Percentiles rank a stretch among this genome's conserved stretches.
These are phyloP conservation scores for Cinara cedri DNA, from an alignment of 2,888 invertebrate genomes.

Conservation along the genomic window DNA sequence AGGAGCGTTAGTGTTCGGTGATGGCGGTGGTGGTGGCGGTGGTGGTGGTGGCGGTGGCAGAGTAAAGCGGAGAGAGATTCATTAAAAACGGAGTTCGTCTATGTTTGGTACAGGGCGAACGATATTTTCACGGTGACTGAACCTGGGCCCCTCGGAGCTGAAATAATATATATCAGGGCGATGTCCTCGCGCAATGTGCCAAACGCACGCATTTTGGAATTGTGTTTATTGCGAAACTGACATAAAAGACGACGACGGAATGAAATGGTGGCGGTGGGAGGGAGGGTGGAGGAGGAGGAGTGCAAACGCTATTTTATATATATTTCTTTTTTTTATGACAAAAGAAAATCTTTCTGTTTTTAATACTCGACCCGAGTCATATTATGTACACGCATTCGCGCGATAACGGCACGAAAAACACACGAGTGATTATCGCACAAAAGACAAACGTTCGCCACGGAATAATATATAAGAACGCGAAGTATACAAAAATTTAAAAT, in stretches of 20 bases:
- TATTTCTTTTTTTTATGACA: conserved; percentile 29
- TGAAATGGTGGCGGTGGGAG: background rate
- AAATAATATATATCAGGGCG: conserved; percentile 56
- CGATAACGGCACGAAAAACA: background rate
- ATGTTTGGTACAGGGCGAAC: conserved; percentile 45
- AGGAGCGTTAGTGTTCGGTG: background rate
- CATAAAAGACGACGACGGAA: conserved; percentile 42
- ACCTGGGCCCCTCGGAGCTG: conserved; percentile 54
- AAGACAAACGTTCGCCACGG: background rate
- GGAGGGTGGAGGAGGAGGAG: background rate
- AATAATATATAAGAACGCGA: too few species aligned
- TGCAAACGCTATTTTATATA: background rate
- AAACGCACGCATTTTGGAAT: conserved; percentile 53
- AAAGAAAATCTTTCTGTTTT: conserved; percentile 48
- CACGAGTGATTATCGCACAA: background rate
- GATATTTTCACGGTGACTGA: conserved; percentile 55
- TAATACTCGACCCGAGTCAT: conserved; percentile 34
- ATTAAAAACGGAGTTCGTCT: conserved; percentile 54
- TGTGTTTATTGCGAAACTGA: conserved; percentile 56
- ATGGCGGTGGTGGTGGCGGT: background rate
- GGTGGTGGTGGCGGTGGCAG: background rate
- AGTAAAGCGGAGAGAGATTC: conserved; percentile 29
- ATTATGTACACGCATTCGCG: background rate
- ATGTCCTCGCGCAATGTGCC: conserved; percentile 54
- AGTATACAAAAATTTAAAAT: too few species aligned